phyloP scores from a whole-genome alignment of 2,888 invertebrate species.

The Clusia tigrina region DNA sequence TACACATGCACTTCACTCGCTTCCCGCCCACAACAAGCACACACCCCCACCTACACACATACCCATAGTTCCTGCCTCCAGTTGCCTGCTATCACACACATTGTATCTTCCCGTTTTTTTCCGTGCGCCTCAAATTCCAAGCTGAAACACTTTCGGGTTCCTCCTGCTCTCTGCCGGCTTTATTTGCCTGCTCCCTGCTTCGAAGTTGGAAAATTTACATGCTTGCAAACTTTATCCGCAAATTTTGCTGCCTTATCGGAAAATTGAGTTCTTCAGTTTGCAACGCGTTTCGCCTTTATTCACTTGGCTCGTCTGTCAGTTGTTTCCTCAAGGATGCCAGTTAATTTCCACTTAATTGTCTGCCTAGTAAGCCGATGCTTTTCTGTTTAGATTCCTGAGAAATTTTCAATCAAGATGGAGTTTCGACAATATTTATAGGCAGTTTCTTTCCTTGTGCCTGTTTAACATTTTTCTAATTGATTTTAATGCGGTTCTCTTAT shows the following conservation, averaged over 20 bases:
- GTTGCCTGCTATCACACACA: not conserved
- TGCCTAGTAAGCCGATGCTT: too few relatives aligned
- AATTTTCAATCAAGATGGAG: too few relatives aligned
- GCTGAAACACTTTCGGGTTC: too few relatives aligned
- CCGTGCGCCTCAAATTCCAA: too few relatives aligned
- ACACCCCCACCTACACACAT: not conserved
- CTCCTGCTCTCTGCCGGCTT: not conserved
- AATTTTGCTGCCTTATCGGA: not conserved
- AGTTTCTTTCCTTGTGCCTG: too few relatives aligned
- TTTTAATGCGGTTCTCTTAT: too few relatives aligned
- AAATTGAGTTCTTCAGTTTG: not conserved
- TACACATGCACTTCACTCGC: too few relatives aligned
- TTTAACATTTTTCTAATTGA: too few relatives aligned
- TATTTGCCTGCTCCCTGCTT: not conserved
- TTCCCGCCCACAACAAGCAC: too few relatives aligned
- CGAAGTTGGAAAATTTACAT: not conserved
- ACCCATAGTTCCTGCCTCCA: not conserved
- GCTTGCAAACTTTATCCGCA: not conserved
- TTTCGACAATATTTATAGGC: too few relatives aligned
- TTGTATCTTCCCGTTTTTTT: not conserved
- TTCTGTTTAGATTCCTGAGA: too few relatives aligned
- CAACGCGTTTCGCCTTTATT: not conserved
- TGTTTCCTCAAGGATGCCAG: not conserved
- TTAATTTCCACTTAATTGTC: not conserved
- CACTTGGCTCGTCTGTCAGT: not conserved